Conservation (phyloP, 1,140 invertebrate species). For the Diorhabda sublineata region DNA sequence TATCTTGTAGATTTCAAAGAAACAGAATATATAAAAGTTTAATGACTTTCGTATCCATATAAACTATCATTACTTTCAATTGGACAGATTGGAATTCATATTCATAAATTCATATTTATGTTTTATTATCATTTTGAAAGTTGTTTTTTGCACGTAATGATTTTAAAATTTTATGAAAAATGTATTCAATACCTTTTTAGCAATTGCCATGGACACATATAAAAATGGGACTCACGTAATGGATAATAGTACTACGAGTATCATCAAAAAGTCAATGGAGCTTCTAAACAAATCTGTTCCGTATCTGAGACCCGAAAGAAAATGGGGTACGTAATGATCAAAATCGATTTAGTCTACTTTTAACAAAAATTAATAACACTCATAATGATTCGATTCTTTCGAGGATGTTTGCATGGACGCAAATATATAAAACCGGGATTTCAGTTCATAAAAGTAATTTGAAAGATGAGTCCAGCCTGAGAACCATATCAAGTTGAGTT, state of each 20-base stretch:
- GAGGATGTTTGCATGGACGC: too few species aligned
- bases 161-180: too few species aligned
- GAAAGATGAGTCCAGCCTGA: too few species aligned
- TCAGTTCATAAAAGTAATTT: too few species aligned
- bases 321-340: constrained; percentile 10
- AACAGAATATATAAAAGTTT: too few species aligned
- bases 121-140: too few species aligned
- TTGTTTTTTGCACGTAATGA: too few species aligned
- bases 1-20: too few species aligned
- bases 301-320: neutral
- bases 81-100: too few species aligned
- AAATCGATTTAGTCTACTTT: neutral
- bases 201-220: constrained; percentile 18
- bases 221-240: constrained; percentile 27
- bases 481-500: too few species aligned
- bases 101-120: too few species aligned
- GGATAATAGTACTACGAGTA: constrained; percentile 20
- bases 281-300: constrained; percentile 20
- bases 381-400: neutral
- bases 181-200: constrained; percentile 15
- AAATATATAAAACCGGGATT: too few species aligned
- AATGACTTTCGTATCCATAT: neutral
- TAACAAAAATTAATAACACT: neutral
- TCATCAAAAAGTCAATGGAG: constrained; percentile 15
- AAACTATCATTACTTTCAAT: neutral